phyloP scores from a whole-genome alignment of 2,888 invertebrate species.

The Phengaris alcon region DNA sequence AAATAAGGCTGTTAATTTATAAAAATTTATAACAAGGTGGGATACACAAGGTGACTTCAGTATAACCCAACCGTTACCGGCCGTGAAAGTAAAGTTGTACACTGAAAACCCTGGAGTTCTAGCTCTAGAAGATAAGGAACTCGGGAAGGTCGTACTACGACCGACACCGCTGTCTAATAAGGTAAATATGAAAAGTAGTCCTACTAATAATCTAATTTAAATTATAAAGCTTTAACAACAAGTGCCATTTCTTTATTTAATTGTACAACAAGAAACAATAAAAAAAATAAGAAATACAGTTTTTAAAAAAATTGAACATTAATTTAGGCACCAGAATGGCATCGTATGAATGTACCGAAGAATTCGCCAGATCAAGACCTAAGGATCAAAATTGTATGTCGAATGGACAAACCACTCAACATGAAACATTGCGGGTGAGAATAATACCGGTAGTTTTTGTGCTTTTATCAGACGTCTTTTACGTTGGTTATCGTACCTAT shows the following conservation, averaged over 20 bases:
- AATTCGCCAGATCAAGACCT: constrained; percentile 97
- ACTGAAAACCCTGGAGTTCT: constrained; percentile 98
- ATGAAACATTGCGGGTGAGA: constrained; percentile 98
- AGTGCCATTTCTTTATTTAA: too few species aligned
- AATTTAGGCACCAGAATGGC: constrained; percentile 95
- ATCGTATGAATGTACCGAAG: constrained; percentile 97
- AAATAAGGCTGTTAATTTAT: not conserved
- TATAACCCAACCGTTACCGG: constrained; percentile 97
- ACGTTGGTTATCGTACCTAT: too few species aligned
- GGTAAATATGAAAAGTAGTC: constrained; percentile 64
- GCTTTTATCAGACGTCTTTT: not conserved
- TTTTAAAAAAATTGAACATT: not conserved
- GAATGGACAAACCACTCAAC: constrained; percentile 99
- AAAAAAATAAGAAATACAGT: not conserved
- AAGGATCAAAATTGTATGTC: constrained; percentile 96
- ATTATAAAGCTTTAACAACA: not conserved
- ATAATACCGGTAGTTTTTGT: not conserved
- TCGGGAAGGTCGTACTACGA: constrained; percentile 94
- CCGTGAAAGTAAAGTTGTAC: constrained; percentile 98
- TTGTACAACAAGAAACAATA: too few species aligned
- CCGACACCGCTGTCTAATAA: constrained; percentile 93
- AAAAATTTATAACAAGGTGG: constrained; percentile 84
- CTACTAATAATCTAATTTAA: not conserved
- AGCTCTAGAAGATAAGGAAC: constrained; percentile 98
- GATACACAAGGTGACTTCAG: constrained; percentile 99